These are phyloP conservation scores for Sesamia nonagrioides DNA, from an alignment of 1,140 invertebrate species.

Conservation along the genomic window DNA sequence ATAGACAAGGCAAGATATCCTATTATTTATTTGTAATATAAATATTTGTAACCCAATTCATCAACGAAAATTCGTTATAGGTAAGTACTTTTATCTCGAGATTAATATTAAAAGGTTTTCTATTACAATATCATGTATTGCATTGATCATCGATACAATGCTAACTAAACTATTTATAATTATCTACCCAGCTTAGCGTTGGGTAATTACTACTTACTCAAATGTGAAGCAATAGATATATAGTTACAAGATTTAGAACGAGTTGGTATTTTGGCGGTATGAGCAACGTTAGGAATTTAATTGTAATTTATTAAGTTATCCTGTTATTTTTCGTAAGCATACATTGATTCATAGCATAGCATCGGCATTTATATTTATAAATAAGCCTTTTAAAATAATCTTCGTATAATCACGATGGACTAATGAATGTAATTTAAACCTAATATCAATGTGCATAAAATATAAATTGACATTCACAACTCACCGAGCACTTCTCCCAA, in stretches of 20 bases:
- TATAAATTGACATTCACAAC: slow-evolving; percentile 43
- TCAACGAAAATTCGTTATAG: background rate
- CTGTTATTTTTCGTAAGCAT: background rate
- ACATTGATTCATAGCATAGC: too few relatives aligned
- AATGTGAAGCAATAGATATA: background rate
- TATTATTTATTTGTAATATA: background rate
- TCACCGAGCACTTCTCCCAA: slow-evolving; percentile 96
- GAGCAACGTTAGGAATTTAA: background rate
- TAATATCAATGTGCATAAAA: background rate
- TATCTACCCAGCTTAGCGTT: background rate
- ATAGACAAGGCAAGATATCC: background rate
- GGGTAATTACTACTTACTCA: background rate
- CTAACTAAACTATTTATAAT: background rate
- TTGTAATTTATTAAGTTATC: background rate
- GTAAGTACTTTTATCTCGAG: background rate
- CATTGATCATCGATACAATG: background rate
- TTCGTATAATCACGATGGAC: background rate
- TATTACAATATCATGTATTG: background rate
- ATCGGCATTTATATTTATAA: too few relatives aligned
- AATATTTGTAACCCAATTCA: background rate
- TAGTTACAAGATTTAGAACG: background rate
- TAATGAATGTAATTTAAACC: background rate
- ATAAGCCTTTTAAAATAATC: background rate
- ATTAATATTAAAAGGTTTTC: background rate
- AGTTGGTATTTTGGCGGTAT: background rate